Base-by-base conservation (phyloP, 2,797 vertebrate species). In the Chrosomus eos region DNA sequence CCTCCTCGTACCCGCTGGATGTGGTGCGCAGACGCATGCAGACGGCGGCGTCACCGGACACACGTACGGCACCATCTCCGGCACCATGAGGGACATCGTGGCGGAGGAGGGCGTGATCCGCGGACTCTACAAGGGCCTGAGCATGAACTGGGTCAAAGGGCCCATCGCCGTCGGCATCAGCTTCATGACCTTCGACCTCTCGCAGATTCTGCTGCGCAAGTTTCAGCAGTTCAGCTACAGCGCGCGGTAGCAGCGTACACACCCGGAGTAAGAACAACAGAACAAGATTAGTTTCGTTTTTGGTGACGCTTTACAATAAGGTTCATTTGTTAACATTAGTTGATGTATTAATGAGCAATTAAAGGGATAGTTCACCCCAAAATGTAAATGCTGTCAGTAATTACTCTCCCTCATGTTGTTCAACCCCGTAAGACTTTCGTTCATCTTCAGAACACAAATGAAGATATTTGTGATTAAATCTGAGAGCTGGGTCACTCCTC, bases 141-240 rank as follows among this genome's bases (percentile, higher is more conserved):
- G 97, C 93, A 99, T 99, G 98, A 99, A 99, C 94, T 99, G 98
- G 98, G 91, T 99, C 28, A 99, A 99, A 87, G 98, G 98, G 5
- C 98, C 98, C 2, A 90, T 99, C 11, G 96, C 97, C 0, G 98
- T 99, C 74, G 98, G 97, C 6, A 96, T 99, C 85, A 99, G 98
- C 93, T 97, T 99, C 91, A 97, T 96, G 86, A 98, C 97, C 64
- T 99, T 99, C 23, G 98, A 99, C 93, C 91, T 99, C 85, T 96
- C 89, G 9, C 97, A 99, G 92, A 95, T 93, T 91, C 93, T 99
- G 19, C 92, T 99, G 80, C 93, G 95, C 51, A 96, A 96, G 72
- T 55, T 96, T 81, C 96, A 96, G 89, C 91, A 91, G 87, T 86
- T 88, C 48, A 86, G 90, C 28, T 93, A 89, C 7, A 90, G 90